Evolutionary conservation across 2,113 vertebrate species (phyloP).

Genomic region (Semnopithecus entellus): DNA sequence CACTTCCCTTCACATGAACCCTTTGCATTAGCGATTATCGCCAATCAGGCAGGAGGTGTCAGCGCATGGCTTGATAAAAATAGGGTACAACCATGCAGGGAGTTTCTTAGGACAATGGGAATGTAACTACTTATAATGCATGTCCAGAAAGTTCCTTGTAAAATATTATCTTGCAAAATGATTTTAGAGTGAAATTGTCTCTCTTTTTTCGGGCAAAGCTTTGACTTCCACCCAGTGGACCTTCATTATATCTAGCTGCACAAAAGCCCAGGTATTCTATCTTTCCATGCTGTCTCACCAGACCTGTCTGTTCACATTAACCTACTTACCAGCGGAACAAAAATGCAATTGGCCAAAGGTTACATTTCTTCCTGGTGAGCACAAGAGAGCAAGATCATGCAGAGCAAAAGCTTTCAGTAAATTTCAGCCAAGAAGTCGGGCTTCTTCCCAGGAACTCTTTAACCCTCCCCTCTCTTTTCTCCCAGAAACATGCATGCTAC

Average conservation of each 20-base stretch:
- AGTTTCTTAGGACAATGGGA: neutral
- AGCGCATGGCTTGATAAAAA: neutral
- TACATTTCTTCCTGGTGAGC: constrained; percentile 56
- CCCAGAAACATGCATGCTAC: neutral
- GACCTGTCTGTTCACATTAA: constrained; percentile 75
- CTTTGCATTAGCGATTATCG: too few species aligned
- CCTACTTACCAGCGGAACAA: constrained; percentile 69
- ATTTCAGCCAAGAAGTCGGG: neutral
- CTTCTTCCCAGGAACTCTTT: neutral
- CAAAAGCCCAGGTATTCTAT: constrained; percentile 68
- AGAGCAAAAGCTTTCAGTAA: constrained; percentile 45
- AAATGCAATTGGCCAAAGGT: constrained; percentile 66
- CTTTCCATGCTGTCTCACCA: constrained; percentile 23
- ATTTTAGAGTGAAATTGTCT: constrained; percentile 61
- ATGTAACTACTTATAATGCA: neutral
- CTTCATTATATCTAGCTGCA: constrained; percentile 64
- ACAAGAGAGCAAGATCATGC: neutral
- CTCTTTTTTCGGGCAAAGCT: constrained; percentile 54
- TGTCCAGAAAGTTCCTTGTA: constrained; percentile 23
- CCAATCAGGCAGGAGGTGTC: too few species aligned
- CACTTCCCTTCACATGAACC: neutral
- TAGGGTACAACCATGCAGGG: neutral
- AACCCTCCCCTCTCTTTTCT: too few species aligned
- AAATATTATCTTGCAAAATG: constrained; percentile 45
- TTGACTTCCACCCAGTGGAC: constrained; percentile 66